phyloP scores from a whole-genome alignment of 2,797 vertebrate genomes.

The Apogon talboti region DNA sequence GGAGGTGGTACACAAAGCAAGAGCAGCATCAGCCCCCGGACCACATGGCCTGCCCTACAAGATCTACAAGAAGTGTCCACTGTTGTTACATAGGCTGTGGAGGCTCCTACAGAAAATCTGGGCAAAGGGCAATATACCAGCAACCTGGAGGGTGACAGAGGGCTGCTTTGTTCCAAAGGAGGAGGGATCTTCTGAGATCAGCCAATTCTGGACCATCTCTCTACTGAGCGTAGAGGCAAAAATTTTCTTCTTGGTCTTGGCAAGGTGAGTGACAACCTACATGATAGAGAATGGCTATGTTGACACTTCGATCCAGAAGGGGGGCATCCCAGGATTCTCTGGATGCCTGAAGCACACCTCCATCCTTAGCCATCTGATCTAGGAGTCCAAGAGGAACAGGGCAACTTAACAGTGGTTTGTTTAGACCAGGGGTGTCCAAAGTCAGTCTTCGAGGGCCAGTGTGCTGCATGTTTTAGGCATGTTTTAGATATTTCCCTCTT shows the following conservation, averaged over 20 bases:
- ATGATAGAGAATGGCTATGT: no score
- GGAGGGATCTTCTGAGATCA: background rate
- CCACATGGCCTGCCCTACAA: background rate
- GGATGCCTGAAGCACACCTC: no score
- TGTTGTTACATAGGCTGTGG: background rate
- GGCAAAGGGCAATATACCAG: background rate
- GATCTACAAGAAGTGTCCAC: background rate
- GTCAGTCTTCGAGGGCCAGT: no score
- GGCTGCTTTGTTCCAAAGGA: background rate
- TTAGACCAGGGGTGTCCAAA: no score
- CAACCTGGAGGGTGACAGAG: background rate
- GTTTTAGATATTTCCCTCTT: no score
- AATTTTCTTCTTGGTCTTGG: background rate
- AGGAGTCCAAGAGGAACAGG: no score
- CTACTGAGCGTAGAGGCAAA: background rate
- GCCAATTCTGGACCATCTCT: background rate
- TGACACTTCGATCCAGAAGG: no score
- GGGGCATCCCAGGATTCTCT: no score
- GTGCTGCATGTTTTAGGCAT: no score
- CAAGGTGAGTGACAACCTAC: background rate
- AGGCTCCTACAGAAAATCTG: background rate
- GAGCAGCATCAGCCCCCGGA: background rate
- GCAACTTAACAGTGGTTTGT: no score
- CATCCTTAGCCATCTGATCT: no score
- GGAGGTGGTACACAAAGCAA: slow-evolving; percentile 4